phyloP scores from a whole-genome alignment of 2,888 invertebrate genomes.

The Drosophila tripunctata region DNA sequence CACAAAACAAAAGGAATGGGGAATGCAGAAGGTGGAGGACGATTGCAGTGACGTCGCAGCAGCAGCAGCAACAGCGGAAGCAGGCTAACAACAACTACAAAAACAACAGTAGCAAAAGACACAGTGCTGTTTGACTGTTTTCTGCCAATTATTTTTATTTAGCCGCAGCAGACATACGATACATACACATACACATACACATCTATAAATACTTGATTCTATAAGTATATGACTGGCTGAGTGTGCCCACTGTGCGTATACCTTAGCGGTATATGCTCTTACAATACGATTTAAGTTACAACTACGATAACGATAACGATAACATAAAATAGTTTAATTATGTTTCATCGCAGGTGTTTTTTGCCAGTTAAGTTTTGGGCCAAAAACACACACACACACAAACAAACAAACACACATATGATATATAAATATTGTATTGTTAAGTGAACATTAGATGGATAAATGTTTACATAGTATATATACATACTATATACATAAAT shows the following conservation, averaged over 20 bases:
- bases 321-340: conserved; percentile 43
- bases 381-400: conserved; percentile 30
- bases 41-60: conserved; percentile 25
- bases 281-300: conserved; percentile 38
- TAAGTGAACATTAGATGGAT: conserved; percentile 60
- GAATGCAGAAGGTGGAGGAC: conserved; percentile 11
- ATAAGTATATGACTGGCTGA: conserved; percentile 47
- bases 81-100: background rate
- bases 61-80: conserved; percentile 5
- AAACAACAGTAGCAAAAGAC: background rate
- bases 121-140: conserved; percentile 34
- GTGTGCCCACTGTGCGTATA: conserved; percentile 49
- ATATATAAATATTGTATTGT: conserved; percentile 62
- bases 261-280: conserved; percentile 37
- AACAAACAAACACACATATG: conserved; percentile 38
- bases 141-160: conserved; percentile 29
- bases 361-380: conserved; percentile 17
- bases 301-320: conserved; percentile 34
- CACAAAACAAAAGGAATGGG: conserved; percentile 2
- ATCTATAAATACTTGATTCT: conserved; percentile 21
- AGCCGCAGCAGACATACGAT: conserved; percentile 41
- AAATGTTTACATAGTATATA: conserved; percentile 68
- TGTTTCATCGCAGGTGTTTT: conserved; percentile 33
- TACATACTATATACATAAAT: conserved; percentile 74
- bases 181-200: conserved; percentile 23